Conservation (phyloP, 2,797 vertebrate genomes). For the Premnoplex brunnescens region DNA sequence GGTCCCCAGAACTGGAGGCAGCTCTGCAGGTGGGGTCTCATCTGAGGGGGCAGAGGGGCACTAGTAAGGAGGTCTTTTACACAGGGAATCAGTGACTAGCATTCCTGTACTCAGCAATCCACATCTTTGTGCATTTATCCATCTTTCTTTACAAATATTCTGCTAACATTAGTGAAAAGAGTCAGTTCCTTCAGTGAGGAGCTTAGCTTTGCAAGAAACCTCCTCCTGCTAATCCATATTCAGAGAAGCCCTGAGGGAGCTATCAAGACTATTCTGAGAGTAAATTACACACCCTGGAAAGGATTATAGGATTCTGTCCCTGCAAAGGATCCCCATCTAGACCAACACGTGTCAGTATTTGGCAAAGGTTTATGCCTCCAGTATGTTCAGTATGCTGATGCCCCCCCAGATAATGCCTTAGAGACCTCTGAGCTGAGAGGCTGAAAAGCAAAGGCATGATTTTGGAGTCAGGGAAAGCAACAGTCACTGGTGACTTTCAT, state of each 20-base stretch:
- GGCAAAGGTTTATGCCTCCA: background rate
- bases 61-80: background rate
- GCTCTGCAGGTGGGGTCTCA: background rate
- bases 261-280: background rate
- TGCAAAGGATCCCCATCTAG: background rate
- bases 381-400: background rate
- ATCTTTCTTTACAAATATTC: background rate
- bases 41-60: background rate
- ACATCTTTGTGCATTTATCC: background rate
- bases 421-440: background rate
- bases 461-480: background rate
- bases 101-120: background rate
- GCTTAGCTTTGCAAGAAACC: background rate
- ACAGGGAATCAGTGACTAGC: background rate
- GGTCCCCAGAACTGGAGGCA: background rate
- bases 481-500: background rate
- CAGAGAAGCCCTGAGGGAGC: background rate
- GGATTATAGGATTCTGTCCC: background rate
- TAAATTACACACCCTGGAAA: background rate
- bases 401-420: background rate
- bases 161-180: background rate
- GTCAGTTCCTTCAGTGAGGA: background rate
- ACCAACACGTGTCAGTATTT: background rate
- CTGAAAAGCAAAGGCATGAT: background rate
- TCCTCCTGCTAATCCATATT: constrained; percentile 7